A percentile compares a stretch with the other conserved stretches of the same genome.
These are phyloP conservation scores for Itoplectis maculator DNA, from an alignment of 2,888 invertebrate genomes.

Conservation along the genomic window DNA sequence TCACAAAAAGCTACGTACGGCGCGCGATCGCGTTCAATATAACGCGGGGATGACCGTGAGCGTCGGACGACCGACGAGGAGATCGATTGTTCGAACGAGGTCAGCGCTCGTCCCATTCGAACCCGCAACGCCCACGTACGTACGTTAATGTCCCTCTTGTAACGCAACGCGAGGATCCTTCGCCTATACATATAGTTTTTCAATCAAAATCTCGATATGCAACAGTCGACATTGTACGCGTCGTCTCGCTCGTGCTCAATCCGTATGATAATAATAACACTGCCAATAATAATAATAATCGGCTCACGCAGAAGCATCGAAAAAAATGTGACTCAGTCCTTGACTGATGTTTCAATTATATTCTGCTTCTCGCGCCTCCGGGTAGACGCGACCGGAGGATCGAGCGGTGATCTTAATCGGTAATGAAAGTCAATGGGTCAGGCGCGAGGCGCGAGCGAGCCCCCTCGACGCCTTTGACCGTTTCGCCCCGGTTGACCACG, in stretches of 20 bases:
- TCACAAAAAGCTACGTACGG: constrained; percentile 8
- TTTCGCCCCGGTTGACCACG: constrained; percentile 8
- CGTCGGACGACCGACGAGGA: constrained; percentile 40
- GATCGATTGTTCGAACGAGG: constrained; percentile 67
- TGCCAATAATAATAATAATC: not conserved
- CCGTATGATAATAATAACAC: too few species aligned
- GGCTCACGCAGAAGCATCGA: not conserved
- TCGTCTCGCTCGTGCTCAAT: not conserved
- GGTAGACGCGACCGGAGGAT: constrained; percentile 41
- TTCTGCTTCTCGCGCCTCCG: constrained; percentile 32
- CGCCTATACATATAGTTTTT: constrained; percentile 7
- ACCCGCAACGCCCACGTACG: constrained; percentile 54
- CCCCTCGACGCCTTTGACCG: constrained; percentile 44
- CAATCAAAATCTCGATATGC: not conserved
- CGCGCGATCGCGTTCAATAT: constrained; percentile 60
- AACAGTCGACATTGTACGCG: not conserved
- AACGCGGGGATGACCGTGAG: constrained; percentile 65
- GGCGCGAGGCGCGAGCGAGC: constrained; percentile 56
- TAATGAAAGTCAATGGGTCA: constrained; percentile 62
- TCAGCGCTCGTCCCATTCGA: constrained; percentile 62
- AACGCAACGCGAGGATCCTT: constrained; percentile 43
- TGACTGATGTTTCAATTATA: constrained; percentile 58
- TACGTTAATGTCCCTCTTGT: not conserved
- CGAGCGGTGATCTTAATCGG: constrained; percentile 63
- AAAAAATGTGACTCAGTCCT: constrained; percentile 27